Evolutionary conservation across 2,113 vertebrate species (phyloP).

Genomic region (Orthonyx spaldingii): DNA sequence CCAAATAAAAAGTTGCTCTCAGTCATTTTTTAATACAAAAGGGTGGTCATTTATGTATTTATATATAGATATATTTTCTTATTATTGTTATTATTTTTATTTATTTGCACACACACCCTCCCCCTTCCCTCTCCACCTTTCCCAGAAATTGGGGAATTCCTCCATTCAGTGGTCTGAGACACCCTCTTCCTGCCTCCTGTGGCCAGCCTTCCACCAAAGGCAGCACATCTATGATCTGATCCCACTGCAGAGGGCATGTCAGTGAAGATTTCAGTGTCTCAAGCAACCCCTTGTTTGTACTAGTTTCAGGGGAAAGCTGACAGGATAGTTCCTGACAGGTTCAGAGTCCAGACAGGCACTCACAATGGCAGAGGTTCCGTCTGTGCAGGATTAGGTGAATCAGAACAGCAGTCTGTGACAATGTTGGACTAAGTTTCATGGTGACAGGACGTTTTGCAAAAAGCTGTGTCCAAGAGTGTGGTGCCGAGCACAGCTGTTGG

Average conservation of each 20-base stretch:
- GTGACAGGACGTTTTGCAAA: neutral
- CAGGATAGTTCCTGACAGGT: neutral
- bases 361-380: rapidly evolving
- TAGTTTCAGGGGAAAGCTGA: neutral
- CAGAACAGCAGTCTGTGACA: neutral
- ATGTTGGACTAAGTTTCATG: rapidly evolving
- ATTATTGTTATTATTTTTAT: neutral
- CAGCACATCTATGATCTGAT: neutral
- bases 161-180: neutral
- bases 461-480: rapidly evolving
- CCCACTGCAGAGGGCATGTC: rapidly evolving
- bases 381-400: neutral
- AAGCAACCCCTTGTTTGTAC: neutral
- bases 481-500: rapidly evolving
- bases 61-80: no score
- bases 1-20: rapidly evolving
- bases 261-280: neutral
- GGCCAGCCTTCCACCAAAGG: neutral
- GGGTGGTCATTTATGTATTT: neutral
- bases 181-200: neutral
- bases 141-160: no score
- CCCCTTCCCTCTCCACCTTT: no score
- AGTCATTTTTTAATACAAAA: neutral
- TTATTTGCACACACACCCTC: neutral
- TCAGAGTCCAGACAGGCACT: neutral